Evolutionary conservation across 2,888 invertebrate genomes (phyloP).

Genomic region (Apomyelois bistriatella): DNA sequence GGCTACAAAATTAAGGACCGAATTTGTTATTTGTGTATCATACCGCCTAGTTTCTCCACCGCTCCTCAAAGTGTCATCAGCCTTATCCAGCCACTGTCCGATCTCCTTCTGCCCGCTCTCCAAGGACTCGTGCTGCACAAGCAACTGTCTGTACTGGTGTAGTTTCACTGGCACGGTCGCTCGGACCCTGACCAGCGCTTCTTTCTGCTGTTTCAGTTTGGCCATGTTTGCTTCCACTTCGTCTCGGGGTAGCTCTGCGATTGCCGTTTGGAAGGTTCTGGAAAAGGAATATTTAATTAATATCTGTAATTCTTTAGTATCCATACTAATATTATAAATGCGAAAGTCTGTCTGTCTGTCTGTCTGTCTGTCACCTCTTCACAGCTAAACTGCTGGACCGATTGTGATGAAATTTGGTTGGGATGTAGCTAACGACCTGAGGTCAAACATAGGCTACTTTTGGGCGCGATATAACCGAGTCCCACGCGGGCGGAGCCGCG

Average conservation of each 20-base stretch:
- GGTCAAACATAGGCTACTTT: too few species aligned
- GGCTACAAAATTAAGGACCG: too few species aligned
- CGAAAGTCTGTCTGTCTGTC: too few species aligned
- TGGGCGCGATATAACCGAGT: too few species aligned
- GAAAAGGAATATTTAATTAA: conserved; percentile 15
- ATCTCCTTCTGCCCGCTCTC: conserved; percentile 94
- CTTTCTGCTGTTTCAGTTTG: conserved; percentile 92
- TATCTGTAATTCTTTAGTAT: too few species aligned
- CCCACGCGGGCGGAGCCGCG: too few species aligned
- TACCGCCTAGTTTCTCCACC: conserved; percentile 60
- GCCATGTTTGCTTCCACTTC: conserved; percentile 95
- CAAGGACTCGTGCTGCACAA: conserved; percentile 93
- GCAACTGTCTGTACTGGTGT: conserved; percentile 89
- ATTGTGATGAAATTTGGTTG: too few species aligned
- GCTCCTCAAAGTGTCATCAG: conserved; percentile 84
- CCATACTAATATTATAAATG: too few species aligned
- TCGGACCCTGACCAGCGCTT: conserved; percentile 90
- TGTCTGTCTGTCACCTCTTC: too few species aligned
- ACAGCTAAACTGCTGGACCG: too few species aligned
- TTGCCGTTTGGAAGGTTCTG: conserved; percentile 92
- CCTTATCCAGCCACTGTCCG: conserved; percentile 91
- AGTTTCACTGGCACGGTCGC: conserved; percentile 90
- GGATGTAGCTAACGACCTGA: too few species aligned
- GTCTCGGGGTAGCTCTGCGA: conserved; percentile 93
- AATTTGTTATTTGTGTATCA: too few species aligned